These are phyloP conservation scores for Cantharis nigra DNA, from an alignment of 2,888 invertebrate genomes.

Conservation along the genomic window DNA sequence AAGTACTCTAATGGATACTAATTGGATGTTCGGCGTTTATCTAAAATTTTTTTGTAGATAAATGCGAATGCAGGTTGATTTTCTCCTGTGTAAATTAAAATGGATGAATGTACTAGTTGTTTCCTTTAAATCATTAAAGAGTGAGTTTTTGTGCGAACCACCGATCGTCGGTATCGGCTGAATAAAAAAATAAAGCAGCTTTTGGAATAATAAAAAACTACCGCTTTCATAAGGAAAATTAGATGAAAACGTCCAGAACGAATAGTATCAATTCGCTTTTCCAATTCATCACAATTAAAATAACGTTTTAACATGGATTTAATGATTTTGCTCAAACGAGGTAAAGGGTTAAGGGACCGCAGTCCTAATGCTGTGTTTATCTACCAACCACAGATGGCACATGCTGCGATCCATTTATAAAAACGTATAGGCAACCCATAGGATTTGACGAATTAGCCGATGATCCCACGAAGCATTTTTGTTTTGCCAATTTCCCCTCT, in stretches of 20 bases:
- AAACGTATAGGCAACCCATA: too few relatives aligned
- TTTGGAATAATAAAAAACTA: not conserved
- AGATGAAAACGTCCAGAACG: not conserved
- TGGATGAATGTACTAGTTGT: constrained; percentile 23
- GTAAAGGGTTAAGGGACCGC: not conserved
- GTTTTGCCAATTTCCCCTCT: not conserved
- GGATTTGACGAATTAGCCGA: too few relatives aligned
- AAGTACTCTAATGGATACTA: constrained; percentile 20
- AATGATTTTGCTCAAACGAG: not conserved
- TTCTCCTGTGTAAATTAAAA: constrained; percentile 21
- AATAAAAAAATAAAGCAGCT: not conserved
- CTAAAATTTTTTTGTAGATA: constrained; percentile 9
- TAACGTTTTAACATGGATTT: not conserved
- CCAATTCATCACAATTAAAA: not conserved
- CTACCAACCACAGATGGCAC: too few relatives aligned
- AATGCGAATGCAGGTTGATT: constrained; percentile 13
- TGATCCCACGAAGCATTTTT: not conserved
- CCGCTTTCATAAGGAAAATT: not conserved
- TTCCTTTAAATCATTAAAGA: constrained; percentile 6
- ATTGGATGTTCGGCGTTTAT: constrained; percentile 19
- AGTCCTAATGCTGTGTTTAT: too few relatives aligned
- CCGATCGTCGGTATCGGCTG: not conserved
- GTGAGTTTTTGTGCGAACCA: not conserved
- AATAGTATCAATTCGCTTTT: not conserved
- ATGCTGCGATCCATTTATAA: too few relatives aligned